Conservation (phyloP, 2,797 vertebrate species). For the Cynodonichthys magdalenae region DNA sequence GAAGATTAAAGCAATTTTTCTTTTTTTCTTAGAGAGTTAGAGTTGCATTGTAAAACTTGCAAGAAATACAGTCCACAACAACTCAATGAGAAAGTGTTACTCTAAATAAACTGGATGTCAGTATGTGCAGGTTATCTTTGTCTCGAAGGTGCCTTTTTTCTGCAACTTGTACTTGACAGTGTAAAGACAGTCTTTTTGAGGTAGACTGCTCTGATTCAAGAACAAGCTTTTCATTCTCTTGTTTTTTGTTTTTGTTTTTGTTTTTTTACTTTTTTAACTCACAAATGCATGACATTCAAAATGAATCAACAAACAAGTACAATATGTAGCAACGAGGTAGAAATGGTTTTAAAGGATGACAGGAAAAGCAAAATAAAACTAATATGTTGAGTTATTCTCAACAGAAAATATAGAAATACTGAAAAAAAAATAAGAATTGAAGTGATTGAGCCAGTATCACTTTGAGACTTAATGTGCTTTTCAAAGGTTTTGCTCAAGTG, state of each 20-base stretch:
- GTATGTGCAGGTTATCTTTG: slow-evolving; percentile 85
- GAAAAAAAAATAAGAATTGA: slow-evolving; percentile 82
- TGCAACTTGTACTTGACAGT: slow-evolving; percentile 90
- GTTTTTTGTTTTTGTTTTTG: slow-evolving; percentile 21
- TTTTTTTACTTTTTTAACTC: slow-evolving; percentile 73
- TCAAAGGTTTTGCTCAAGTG: slow-evolving; percentile 83
- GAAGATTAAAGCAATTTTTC: slow-evolving; percentile 76
- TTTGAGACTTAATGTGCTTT: slow-evolving; percentile 88
- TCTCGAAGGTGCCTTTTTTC: slow-evolving; percentile 84
- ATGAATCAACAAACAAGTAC: slow-evolving; percentile 98
- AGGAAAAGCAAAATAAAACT: slow-evolving; percentile 81
- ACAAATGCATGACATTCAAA: slow-evolving; percentile 97
- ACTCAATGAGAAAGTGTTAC: slow-evolving; percentile 83
- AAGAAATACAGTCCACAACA: slow-evolving; percentile 88
- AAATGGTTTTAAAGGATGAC: slow-evolving; percentile 96
- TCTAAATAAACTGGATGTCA: slow-evolving; percentile 86
- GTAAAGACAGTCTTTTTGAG: slow-evolving; percentile 97
- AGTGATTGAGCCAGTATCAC: slow-evolving; percentile 80
- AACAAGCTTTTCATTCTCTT: slow-evolving; percentile 80
- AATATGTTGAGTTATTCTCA: slow-evolving; percentile 80
- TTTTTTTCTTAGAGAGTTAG: slow-evolving; percentile 50
- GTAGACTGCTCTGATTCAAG: slow-evolving; percentile 97
- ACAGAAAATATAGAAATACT: slow-evolving; percentile 66
- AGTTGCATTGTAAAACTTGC: slow-evolving; percentile 82
- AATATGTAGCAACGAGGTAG: slow-evolving; percentile 99